Evolutionary conservation across 2,888 invertebrate genomes (phyloP), one percentile per base, ranked within the genome.

Genomic region (Cataglyphis rosenhaueri): DNA sequence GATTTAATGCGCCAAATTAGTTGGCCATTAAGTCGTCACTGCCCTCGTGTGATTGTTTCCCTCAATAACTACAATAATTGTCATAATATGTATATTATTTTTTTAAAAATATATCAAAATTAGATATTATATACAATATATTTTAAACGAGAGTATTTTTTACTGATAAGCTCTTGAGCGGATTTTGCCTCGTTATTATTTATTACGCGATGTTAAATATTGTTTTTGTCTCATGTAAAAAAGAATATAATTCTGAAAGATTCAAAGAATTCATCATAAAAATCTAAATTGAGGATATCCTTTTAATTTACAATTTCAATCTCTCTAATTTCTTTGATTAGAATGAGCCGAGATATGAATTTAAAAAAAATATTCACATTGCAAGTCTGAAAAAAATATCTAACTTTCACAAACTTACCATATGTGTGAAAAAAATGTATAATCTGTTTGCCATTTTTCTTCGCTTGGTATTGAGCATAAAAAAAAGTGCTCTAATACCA

Each of bases 401-500:
- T 21, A 15, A 29, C 38, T 52, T 64, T 4, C 55, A 18, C n/a
- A 64, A 12, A 10, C 38, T 10, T 2, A 12, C 15, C 21, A 35
- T 18, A 1, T 25, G 15, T 52, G 29, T 8, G 12, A 18, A 52
- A 70, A 15, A 74, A 15, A 3, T 29, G 52, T 3, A 3, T 32
- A 41, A 55, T 76, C 55, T 29, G 4, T 55, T 35, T 35, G 55
- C 38, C 12, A n/a, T 10, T 55, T 52, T 68, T 52, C 15, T 12
- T 66, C 4, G 4, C 9, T 2, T 35, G 3, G 32, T 59, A 32
- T 68, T 29, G 41, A 68, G 21, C 21, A n/a, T 32, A 41, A 78
- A 44, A 59, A 21, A 57, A 6, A 41, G 29, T 41, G 35, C 29
- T 73, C 71, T 87, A 82, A 84, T 87, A 48, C 81, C 82, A 71